Conservation (phyloP, 37 sponge, comb jelly and placozoan species). For the Beroe ovata region DNA sequence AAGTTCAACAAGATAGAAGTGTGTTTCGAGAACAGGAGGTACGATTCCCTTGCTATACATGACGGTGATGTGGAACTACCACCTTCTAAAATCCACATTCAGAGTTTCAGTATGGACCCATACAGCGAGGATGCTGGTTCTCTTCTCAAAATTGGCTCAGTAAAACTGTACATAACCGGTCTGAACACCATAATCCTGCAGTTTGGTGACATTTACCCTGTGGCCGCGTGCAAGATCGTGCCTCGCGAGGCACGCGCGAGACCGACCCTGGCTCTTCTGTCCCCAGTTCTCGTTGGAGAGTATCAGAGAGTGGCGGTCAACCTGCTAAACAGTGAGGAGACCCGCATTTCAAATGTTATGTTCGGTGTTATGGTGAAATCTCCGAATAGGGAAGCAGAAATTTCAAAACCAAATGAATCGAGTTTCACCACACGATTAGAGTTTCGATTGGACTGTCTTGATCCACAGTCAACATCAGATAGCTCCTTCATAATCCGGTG, state of each 20-base stretch:
- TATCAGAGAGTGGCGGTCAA: slow-evolving; percentile 41
- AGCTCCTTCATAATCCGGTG: slow-evolving; percentile 52
- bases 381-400: not conserved
- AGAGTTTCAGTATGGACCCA: slow-evolving; percentile 26
- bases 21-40: slow-evolving; percentile 36
- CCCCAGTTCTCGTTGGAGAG: slow-evolving; percentile 68
- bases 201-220: slow-evolving; percentile 19
- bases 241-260: slow-evolving; percentile 42
- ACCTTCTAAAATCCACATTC: not conserved
- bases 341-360: slow-evolving; percentile 22
- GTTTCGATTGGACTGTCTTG: slow-evolving; percentile 27
- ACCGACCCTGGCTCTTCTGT: slow-evolving; percentile 16
- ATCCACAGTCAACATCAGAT: not conserved
- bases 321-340: slow-evolving; percentile 52
- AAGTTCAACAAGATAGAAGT: not conserved
- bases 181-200: slow-evolving; percentile 21
- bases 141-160: slow-evolving; percentile 24
- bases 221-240: slow-evolving; percentile 45
- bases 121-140: slow-evolving; percentile 24
- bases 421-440: not conserved
- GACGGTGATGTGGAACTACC: not conserved
- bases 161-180: not conserved
- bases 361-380: slow-evolving; percentile 33
- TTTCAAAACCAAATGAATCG: not conserved
- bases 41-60: not conserved